phyloP scores from a whole-genome alignment of 2,797 vertebrate genomes.

The Sciaenops ocellatus region DNA sequence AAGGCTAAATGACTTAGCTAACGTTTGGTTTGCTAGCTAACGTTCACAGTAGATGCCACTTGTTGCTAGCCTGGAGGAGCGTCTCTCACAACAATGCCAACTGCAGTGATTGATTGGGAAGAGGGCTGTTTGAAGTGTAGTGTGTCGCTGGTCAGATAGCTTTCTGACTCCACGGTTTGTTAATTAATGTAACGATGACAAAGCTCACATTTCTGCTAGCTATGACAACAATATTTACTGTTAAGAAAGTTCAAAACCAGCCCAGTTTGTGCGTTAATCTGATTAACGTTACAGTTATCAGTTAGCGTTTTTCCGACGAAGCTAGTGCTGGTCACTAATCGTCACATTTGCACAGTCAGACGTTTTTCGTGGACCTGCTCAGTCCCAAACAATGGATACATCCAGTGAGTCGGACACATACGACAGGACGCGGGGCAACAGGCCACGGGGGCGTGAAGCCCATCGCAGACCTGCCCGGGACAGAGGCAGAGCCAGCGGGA shows the following conservation, averaged over 20 bases:
- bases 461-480: conserved; percentile 65
- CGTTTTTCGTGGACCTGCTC: neutral
- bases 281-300: conserved; percentile 44
- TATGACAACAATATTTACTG: conserved; percentile 5
- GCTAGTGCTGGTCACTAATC: conserved; percentile 12
- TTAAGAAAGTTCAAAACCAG: conserved; percentile 6
- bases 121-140: neutral
- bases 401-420: conserved; percentile 91
- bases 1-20: conserved; percentile 38
- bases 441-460: conserved; percentile 78
- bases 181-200: conserved; percentile 31
- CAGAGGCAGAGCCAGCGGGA: conserved; percentile 41
- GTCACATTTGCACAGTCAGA: conserved; percentile 10
- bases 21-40: conserved; percentile 70
- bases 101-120: conserved; percentile 26
- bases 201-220: neutral
- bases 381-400: conserved; percentile 86
- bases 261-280: conserved; percentile 42
- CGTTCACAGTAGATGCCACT: conserved; percentile 50
- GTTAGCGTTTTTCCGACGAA: conserved; percentile 23
- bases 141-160: conserved; percentile 2
- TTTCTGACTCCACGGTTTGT: neutral
- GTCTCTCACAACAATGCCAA: conserved; percentile 52
- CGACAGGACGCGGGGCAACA: conserved; percentile 65
- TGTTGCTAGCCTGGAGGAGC: conserved; percentile 73